These are phyloP conservation scores for Cardiocondyla obscurior DNA, from an alignment of 1,140 invertebrate genomes.

Conservation along the genomic window DNA sequence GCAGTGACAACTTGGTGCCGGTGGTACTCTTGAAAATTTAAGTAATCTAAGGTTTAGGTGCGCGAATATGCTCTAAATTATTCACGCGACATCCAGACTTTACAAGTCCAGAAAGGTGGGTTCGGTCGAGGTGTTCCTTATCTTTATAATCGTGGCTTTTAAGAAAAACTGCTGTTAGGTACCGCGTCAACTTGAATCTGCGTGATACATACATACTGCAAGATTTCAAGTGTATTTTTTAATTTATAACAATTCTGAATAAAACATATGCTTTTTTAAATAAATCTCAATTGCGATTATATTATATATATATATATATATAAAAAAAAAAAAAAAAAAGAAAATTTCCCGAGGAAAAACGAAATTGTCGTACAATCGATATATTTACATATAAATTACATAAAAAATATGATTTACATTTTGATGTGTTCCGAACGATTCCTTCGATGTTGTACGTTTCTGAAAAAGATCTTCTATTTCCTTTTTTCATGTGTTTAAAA, in stretches of 20 bases:
- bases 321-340: too few species aligned
- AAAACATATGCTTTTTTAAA: neutral
- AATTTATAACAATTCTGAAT: neutral
- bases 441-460: neutral
- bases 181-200: neutral
- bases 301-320: too few species aligned
- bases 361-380: neutral
- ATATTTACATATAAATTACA: neutral
- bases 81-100: constrained; percentile 47
- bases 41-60: constrained; percentile 26
- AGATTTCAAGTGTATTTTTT: neutral
- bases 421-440: neutral
- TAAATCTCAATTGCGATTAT: neutral
- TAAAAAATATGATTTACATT: neutral
- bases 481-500: neutral
- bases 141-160: neutral
- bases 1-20: constrained; percentile 21
- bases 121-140: neutral
- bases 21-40: constrained; percentile 31
- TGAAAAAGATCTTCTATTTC: neutral
- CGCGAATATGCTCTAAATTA: constrained; percentile 43
- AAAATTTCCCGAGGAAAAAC: neutral
- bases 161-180: neutral
- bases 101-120: neutral
- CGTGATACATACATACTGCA: neutral